Evolutionary conservation across 2,797 vertebrate species (phyloP), one percentile per base, ranked within the genome.

Genomic region (Anas flavirostris): DNA sequence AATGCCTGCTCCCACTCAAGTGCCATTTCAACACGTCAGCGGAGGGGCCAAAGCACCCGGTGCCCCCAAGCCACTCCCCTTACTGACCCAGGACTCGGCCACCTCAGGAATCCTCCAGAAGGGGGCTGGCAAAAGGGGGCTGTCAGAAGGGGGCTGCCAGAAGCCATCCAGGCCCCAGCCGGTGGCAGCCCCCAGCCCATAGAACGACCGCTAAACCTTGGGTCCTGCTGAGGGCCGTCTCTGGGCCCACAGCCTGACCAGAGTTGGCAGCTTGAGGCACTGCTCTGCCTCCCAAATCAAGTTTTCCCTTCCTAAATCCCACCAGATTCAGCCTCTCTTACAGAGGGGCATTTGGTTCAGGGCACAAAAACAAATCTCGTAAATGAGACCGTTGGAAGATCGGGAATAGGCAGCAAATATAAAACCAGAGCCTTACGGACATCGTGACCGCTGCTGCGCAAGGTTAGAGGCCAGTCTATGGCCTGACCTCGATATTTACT

Each of bases 331-430:
- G 46, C 73, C 18, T 26, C 59, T 76, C 63, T 35, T n/a, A 7
- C 17, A 13, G 50, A 67, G 31, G 3, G 44, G 41, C 50, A 1
- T 55, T 63, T 6, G 0, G 1, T 17, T 44, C 50, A 59, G 62
- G 56, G 58, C 82, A 25, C 53, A 58, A 76, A 26, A 12, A 14
- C 58, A 26, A 73, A 22, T 3, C 23, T 10, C 53, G 37, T 70
- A 23, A 89, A 52, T 16, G 44, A 31, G 79, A 69, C 55, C 16
- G 64, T 14, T 60, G 53, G 52, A 63, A 53, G 41, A 56, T 44
- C 44, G 62, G 29, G 9, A 72, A 74, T 3, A 75, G n/a, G 56
- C n/a, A 77, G 58, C 7, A 10, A 62, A 62, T 43, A 58, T 58
- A 72, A 92, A 91, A 82, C 23, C 56, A 18, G 10, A 6, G 16